Percentiles rank a stretch among this genome's conserved stretches.
Evolutionary conservation across 2,888 invertebrate species (phyloP).

Genomic region (Electrophaes corylata): DNA sequence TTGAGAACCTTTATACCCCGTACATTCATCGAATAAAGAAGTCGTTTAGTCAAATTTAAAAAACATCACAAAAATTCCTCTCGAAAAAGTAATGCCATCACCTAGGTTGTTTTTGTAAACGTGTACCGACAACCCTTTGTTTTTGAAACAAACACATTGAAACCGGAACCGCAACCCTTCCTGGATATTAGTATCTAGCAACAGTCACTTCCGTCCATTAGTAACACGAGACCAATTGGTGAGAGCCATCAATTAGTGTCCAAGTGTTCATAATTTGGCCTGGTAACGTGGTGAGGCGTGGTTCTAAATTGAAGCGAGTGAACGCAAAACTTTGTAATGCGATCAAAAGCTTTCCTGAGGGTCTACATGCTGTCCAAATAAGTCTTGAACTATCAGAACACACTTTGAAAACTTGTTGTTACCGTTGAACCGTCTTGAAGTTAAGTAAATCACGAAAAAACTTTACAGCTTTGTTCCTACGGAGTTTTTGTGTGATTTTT

Average conservation of each 20-base stretch:
- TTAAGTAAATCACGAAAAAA: too few relatives aligned
- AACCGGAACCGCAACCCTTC: constrained; percentile 27
- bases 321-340: background rate
- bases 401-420: too few relatives aligned
- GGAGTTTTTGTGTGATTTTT: too few relatives aligned
- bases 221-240: constrained; percentile 26
- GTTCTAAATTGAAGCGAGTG: background rate
- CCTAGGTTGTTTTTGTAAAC: background rate
- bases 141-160: constrained; percentile 25
- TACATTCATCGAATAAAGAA: too few relatives aligned
- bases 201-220: constrained; percentile 25
- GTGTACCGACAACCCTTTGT: constrained; percentile 21
- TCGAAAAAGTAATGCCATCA: background rate
- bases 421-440: too few relatives aligned
- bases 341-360: background rate
- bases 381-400: too few relatives aligned
- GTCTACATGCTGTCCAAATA: too few relatives aligned
- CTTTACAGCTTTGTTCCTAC: too few relatives aligned
- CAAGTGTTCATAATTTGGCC: constrained; percentile 18
- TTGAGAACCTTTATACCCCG: too few relatives aligned
- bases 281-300: constrained; percentile 1
- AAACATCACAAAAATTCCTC: background rate
- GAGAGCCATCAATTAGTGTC: constrained; percentile 26
- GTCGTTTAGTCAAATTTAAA: background rate
- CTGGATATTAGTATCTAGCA: constrained; percentile 5